phyloP scores from a whole-genome alignment of 1,140 invertebrate genomes.

The Linepithema humile region DNA sequence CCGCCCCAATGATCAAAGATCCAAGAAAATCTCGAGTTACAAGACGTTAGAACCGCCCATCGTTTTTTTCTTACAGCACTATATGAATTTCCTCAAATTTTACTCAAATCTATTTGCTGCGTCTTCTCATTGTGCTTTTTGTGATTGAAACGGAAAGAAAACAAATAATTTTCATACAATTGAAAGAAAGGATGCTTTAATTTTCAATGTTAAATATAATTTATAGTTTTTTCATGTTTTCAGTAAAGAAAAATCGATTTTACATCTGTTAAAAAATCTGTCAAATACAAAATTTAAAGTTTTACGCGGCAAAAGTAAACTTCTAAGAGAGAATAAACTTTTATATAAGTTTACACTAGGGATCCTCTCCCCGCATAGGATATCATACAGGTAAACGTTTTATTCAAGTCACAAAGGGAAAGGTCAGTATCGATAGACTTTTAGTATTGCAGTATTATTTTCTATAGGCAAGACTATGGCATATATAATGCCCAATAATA shows the following conservation, averaged over 20 bases:
- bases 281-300: neutral
- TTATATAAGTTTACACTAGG: neutral
- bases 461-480: neutral
- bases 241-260: neutral
- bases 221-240: neutral
- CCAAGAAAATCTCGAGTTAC: conserved; percentile 68
- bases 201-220: neutral
- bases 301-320: neutral
- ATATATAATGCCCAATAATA: neutral
- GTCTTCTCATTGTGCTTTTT: neutral
- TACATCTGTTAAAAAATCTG: no score
- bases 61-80: neutral
- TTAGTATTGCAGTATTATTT: neutral
- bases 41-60: conserved; percentile 11
- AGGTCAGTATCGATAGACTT: neutral
- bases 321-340: neutral
- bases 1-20: conserved; percentile 48
- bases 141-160: neutral
- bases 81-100: neutral
- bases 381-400: neutral
- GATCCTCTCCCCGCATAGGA: neutral
- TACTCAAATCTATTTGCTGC: neutral
- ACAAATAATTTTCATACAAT: neutral
- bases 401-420: neutral
- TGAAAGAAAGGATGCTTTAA: neutral